These are phyloP conservation scores for Gambelia wislizenii DNA, from an alignment of 2,797 vertebrate genomes.

Conservation along the genomic window DNA sequence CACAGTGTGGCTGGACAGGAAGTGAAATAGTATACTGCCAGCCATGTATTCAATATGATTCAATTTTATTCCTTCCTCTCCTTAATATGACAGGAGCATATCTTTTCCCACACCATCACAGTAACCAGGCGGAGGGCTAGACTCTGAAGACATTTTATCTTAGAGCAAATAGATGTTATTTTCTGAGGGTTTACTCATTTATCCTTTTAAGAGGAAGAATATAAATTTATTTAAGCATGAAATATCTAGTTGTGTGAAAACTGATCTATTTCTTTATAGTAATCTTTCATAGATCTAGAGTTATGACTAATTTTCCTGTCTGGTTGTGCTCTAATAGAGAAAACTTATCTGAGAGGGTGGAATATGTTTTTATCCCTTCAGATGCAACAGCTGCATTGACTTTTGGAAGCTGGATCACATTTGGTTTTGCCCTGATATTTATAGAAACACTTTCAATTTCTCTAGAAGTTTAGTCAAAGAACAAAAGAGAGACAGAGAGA, in stretches of 20 bases:
- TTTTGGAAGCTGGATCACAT: slow-evolving; percentile 12
- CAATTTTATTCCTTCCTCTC: not conserved
- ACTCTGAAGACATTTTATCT: not conserved
- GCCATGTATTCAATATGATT: not conserved
- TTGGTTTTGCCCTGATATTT: slow-evolving; percentile 4
- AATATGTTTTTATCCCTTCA: not conserved
- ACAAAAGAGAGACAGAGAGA: not conserved
- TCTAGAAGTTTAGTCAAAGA: slow-evolving; percentile 18
- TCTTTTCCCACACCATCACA: not conserved
- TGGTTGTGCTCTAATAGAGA: not conserved
- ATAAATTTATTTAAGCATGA: not conserved
- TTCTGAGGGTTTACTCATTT: not conserved
- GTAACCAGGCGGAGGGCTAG: not conserved
- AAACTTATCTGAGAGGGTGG: not conserved
- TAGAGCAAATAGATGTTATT: not conserved
- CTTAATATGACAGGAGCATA: not conserved
- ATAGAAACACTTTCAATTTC: slow-evolving; percentile 10
- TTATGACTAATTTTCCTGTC: slow-evolving; percentile 17
- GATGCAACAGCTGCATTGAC: slow-evolving; percentile 13
- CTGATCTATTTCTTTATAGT: not conserved
- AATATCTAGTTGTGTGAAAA: not conserved
- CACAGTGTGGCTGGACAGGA: not conserved
- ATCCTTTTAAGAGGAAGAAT: not conserved
- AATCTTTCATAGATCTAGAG: not conserved
- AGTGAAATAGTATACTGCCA: not conserved